phyloP scores from a whole-genome alignment of 2,888 invertebrate genomes.

The Alloscopus bannaensis region DNA sequence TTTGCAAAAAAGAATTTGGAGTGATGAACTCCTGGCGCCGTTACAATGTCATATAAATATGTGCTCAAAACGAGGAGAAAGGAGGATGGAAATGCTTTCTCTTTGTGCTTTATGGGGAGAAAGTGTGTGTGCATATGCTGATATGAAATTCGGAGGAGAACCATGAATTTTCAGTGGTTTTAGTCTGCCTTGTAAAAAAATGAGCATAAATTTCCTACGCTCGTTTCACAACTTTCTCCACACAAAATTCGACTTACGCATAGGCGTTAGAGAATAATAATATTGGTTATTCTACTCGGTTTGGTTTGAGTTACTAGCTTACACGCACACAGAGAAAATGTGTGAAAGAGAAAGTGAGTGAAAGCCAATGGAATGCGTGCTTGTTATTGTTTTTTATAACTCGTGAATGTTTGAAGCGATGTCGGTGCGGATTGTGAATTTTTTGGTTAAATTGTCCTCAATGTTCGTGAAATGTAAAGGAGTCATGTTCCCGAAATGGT shows the following conservation, averaged over 20 bases:
- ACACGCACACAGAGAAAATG: too few relatives aligned
- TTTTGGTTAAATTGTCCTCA: too few relatives aligned
- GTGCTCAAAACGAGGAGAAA: background rate
- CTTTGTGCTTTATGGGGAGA: background rate
- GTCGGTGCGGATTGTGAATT: too few relatives aligned
- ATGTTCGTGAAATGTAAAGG: too few relatives aligned
- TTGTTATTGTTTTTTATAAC: too few relatives aligned
- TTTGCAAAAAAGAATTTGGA: background rate
- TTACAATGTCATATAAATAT: conserved; percentile 10
- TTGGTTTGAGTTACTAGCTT: background rate
- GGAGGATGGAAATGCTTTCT: conserved; percentile 1
- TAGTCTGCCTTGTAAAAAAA: background rate
- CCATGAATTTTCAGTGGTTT: conserved; percentile 23
- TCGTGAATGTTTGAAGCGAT: too few relatives aligned
- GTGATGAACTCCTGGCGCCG: conserved; percentile 22
- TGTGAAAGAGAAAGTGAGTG: too few relatives aligned
- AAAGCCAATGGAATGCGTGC: too few relatives aligned
- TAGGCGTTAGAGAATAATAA: background rate
- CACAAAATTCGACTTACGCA: background rate
- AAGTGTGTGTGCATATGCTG: background rate
- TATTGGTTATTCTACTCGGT: conserved; percentile 12
- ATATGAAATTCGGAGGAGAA: conserved; percentile 1
- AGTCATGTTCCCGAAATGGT: too few relatives aligned
- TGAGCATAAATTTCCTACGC: conserved; percentile 26
- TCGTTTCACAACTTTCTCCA: conserved; percentile 14